These are phyloP conservation scores for Chondrilla cf. caribensis DNA, from an alignment of 37 sponge, comb jelly and placozoan genomes.

Conservation along the genomic window DNA sequence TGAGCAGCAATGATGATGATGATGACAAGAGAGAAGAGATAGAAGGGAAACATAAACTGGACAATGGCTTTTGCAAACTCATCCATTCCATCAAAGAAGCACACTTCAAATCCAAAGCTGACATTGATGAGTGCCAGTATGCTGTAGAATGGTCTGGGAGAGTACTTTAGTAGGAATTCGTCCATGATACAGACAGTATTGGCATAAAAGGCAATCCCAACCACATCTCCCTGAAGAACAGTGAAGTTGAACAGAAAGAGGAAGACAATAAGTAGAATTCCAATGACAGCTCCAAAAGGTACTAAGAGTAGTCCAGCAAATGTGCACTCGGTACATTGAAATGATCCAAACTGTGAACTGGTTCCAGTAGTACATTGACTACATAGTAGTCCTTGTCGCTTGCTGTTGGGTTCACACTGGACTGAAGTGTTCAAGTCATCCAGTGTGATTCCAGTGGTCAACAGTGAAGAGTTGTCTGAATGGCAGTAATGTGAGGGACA, in stretches of 20 bases:
- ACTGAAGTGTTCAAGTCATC: neutral
- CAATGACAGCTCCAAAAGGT: conserved; percentile 15
- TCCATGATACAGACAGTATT: conserved; percentile 18
- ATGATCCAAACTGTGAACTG: conserved; percentile 30
- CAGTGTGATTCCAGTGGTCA: neutral
- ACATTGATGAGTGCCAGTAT: neutral
- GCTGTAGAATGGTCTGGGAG: neutral
- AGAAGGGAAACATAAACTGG: conserved; percentile 21
- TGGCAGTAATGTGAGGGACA: conserved; percentile 5
- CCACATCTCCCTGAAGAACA: conserved; percentile 29
- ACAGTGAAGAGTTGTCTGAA: too few species aligned
- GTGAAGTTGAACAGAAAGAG: conserved; percentile 38
- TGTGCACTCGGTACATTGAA: conserved; percentile 27
- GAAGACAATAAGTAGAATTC: conserved; percentile 25
- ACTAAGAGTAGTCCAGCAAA: conserved; percentile 12
- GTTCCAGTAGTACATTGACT: conserved; percentile 29
- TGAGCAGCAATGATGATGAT: conserved; percentile 11
- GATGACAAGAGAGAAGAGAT: conserved; percentile 7
- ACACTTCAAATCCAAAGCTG: neutral
- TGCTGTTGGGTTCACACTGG: neutral
- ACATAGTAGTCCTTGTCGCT: conserved; percentile 37
- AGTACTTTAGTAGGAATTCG: neutral
- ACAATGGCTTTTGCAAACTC: conserved; percentile 2
- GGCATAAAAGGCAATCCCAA: conserved; percentile 44
- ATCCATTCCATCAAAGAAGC: conserved; percentile 23